A percentile compares a stretch with the other conserved stretches of the same genome.
Conservation (phyloP, 2,797 vertebrate species). For the Benthosema pterotum region DNA sequence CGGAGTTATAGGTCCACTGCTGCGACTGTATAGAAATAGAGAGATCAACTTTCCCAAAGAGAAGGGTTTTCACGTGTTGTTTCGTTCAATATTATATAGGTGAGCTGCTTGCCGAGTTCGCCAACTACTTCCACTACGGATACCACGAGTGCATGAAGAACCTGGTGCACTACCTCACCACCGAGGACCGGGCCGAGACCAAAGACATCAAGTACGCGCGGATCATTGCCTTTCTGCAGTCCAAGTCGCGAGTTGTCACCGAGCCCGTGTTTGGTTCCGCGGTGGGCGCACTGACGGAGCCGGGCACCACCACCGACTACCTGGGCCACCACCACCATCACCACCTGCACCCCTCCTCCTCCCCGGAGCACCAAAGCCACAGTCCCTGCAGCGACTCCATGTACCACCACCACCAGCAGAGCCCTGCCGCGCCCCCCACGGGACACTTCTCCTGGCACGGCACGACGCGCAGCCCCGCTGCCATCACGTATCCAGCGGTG, state of each 20-base stretch:
- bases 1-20: not conserved
- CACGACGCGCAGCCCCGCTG: conserved; percentile 81
- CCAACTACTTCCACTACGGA: conserved; percentile 98
- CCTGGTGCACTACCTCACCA: conserved; percentile 96
- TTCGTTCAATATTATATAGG: conserved; percentile 72
- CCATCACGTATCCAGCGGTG: conserved; percentile 85
- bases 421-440: conserved; percentile 69
- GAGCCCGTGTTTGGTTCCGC: conserved; percentile 87
- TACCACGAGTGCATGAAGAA: conserved; percentile 99
- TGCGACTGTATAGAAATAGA: not conserved
- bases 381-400: conserved; percentile 82
- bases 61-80: not conserved
- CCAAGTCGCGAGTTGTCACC: conserved; percentile 87
- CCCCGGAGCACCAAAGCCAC: conserved; percentile 84
- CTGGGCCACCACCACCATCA: conserved; percentile 87
- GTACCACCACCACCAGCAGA: conserved; percentile 75
- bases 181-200: conserved; percentile 95
- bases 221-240: conserved; percentile 97
- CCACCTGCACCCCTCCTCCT: conserved; percentile 84
- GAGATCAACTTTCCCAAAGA: conserved; percentile 21
- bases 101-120: conserved; percentile 94
- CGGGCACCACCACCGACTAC: conserved; percentile 83
- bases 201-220: conserved; percentile 97
- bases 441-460: conserved; percentile 89
- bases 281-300: conserved; percentile 82